Percentiles rank a stretch among this genome's conserved stretches.
Evolutionary conservation across 2,888 invertebrate genomes (phyloP).

Genomic region (Mellilla xanthometata): DNA sequence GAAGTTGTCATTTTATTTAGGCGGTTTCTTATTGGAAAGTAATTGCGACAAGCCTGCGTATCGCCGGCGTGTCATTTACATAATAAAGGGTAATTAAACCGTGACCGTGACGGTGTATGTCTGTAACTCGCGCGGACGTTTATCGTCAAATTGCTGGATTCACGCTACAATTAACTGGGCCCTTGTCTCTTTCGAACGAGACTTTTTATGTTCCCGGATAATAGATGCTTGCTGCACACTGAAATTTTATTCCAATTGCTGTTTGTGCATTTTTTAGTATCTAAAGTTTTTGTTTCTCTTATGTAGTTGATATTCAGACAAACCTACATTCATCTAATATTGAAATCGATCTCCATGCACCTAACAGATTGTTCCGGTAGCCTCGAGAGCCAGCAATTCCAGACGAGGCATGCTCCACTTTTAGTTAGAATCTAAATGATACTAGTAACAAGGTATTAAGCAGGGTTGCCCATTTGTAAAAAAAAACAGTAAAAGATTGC

Average conservation of each 20-base stretch:
- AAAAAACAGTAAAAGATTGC: too few relatives aligned
- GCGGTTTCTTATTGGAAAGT: slow-evolving; percentile 21
- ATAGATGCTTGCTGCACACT: slow-evolving; percentile 23
- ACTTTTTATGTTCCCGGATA: slow-evolving; percentile 42
- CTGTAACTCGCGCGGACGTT: slow-evolving; percentile 43
- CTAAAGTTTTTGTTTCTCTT: too few relatives aligned
- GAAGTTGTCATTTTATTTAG: slow-evolving; percentile 8
- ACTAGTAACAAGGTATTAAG: too few relatives aligned
- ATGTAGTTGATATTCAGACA: too few relatives aligned
- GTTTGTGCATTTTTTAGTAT: too few relatives aligned
- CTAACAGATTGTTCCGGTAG: too few relatives aligned
- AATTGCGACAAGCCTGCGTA: slow-evolving; percentile 31
- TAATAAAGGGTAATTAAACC: slow-evolving; percentile 65
- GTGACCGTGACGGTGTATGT: slow-evolving; percentile 59
- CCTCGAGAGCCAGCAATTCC: too few relatives aligned
- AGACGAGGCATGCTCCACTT: too few relatives aligned
- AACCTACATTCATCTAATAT: too few relatives aligned
- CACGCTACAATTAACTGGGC: slow-evolving; percentile 51
- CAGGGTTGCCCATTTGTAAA: too few relatives aligned
- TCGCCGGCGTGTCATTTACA: slow-evolving; percentile 52
- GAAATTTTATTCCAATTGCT: not conserved
- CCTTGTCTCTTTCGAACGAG: slow-evolving; percentile 24
- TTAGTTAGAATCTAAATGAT: too few relatives aligned
- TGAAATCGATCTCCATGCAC: too few relatives aligned
- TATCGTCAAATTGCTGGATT: slow-evolving; percentile 55